phyloP scores from a whole-genome alignment of 2,888 invertebrate species.

The Drosophila mercatorum region DNA sequence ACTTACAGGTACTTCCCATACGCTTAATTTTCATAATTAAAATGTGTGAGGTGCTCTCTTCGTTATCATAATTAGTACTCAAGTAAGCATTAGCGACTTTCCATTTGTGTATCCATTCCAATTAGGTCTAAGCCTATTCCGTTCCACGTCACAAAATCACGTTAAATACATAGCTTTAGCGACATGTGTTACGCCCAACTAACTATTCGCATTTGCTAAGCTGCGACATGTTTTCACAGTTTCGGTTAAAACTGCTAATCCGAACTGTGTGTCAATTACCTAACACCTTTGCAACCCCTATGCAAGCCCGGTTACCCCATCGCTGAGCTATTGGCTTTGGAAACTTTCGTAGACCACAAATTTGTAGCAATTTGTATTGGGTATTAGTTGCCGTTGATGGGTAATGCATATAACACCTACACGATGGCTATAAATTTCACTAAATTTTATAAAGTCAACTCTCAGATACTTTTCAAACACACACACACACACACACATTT shows the following conservation, averaged over 20 bases:
- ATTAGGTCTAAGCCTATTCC: neutral
- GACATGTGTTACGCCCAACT: conserved; percentile 27
- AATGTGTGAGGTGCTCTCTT: neutral
- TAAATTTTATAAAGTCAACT: conserved; percentile 79
- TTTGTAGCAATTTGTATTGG: conserved; percentile 74
- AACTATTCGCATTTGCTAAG: conserved; percentile 31
- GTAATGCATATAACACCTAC: conserved; percentile 65
- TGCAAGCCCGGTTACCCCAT: neutral
- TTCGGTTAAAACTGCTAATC: conserved; percentile 32
- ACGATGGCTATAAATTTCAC: conserved; percentile 69
- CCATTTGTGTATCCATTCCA: too few species aligned
- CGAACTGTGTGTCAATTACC: conserved; percentile 56
- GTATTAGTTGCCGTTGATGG: conserved; percentile 69
- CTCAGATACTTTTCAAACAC: conserved; percentile 34
- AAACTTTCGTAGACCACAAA: conserved; percentile 55
- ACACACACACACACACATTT: conserved; percentile 9
- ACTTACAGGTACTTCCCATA: neutral
- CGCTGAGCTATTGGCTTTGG: conserved; percentile 3
- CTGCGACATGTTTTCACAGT: conserved; percentile 25
- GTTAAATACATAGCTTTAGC: conserved; percentile 5
- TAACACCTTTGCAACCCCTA: neutral
- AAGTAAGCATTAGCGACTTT: neutral
- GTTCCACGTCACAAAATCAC: conserved; percentile 16
- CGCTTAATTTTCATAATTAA: conserved; percentile 1
- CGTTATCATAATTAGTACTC: neutral